phyloP scores from a whole-genome alignment of 1,140 invertebrate genomes.

The Pollicipes pollicipes region DNA sequence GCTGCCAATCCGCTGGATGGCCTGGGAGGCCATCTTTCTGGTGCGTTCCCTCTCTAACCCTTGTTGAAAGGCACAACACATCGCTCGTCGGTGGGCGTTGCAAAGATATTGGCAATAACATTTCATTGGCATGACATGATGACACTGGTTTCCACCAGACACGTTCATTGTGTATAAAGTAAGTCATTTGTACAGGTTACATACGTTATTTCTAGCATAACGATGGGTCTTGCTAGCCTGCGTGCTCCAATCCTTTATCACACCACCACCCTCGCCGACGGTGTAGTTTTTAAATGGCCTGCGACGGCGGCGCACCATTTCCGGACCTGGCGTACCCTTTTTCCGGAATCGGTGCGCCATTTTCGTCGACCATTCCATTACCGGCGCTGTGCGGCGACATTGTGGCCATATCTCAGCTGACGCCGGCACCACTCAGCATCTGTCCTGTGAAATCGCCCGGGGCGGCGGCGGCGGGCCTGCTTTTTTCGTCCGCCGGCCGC shows the following conservation, averaged over 20 bases:
- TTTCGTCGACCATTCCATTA: neutral
- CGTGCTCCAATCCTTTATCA: no score
- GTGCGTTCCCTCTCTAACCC: conserved; percentile 34
- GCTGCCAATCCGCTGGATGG: conserved; percentile 72
- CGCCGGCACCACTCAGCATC: neutral
- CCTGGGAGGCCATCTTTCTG: conserved; percentile 62
- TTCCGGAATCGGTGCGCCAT: neutral
- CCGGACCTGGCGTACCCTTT: neutral
- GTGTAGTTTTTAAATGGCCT: no score
- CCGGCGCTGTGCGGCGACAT: neutral
- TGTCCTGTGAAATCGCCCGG: neutral
- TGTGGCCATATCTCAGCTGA: neutral
- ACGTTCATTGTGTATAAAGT: no score
- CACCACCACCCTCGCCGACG: no score
- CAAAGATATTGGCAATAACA: no score
- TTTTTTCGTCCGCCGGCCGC: neutral
- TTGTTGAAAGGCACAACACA: no score
- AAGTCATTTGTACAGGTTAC: no score
- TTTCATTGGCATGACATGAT: no score
- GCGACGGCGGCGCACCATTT: neutral
- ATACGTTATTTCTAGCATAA: no score
- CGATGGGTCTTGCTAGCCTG: no score
- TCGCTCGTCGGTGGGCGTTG: no score
- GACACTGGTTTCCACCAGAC: no score
- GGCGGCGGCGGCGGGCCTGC: neutral